A percentile compares a stretch with the other conserved stretches of the same genome.
Evolutionary conservation across 2,113 vertebrate species (phyloP).

Genomic region (Aplodontia rufa): DNA sequence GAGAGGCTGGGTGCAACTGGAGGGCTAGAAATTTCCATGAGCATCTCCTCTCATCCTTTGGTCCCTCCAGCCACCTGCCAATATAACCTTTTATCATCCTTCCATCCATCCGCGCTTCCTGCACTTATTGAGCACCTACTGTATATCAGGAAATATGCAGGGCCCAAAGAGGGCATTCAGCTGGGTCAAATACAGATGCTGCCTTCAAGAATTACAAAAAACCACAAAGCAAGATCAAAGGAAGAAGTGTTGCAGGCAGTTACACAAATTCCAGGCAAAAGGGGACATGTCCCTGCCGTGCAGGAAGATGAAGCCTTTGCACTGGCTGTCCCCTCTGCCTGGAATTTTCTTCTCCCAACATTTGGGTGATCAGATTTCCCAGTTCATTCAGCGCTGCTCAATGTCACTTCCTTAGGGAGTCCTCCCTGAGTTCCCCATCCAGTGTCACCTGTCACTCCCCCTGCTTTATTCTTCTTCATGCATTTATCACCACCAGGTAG

Average conservation of each 20-base stretch:
- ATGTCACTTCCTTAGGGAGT: not conserved
- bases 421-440: not conserved
- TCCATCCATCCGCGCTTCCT: not conserved
- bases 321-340: not conserved
- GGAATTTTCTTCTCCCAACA: not conserved
- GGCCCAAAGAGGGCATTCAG: not conserved
- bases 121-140: not conserved
- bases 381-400: not conserved
- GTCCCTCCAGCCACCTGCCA: not conserved
- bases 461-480: not conserved
- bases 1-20: not conserved
- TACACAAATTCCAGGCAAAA: not conserved
- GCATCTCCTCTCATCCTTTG: not conserved
- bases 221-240: not conserved
- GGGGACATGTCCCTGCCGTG: too few species aligned
- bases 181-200: not conserved
- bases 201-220: not conserved
- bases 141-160: not conserved
- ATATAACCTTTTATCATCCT: not conserved
- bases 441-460: not conserved
- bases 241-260: not conserved
- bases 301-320: not conserved
- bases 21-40: not conserved
- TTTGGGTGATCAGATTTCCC: too few species aligned
- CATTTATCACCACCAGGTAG: not conserved